Evolutionary conservation across 1,140 invertebrate genomes (phyloP).

Genomic region (Lepidotrigona ventralis): DNA sequence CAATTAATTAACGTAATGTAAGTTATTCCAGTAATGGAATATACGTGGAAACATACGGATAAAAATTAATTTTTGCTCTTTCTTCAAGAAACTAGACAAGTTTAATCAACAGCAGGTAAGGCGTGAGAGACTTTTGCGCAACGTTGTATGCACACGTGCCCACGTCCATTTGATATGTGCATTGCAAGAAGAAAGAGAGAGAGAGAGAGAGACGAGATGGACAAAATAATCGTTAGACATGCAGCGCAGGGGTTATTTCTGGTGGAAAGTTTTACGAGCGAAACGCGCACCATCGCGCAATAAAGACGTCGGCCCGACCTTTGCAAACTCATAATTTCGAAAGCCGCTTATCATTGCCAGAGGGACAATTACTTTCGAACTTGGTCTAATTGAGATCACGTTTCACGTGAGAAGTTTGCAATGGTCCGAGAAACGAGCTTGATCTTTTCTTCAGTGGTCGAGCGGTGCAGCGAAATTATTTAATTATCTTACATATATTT

Average conservation of each 20-base stretch:
- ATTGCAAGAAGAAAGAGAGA: background rate
- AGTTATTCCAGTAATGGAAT: too few species aligned
- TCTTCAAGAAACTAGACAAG: background rate
- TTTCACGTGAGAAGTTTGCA: background rate
- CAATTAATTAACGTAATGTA: too few species aligned
- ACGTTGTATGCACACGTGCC: background rate
- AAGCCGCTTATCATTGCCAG: slow-evolving; percentile 9
- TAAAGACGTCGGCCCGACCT: slow-evolving; percentile 41
- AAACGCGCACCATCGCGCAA: slow-evolving; percentile 19
- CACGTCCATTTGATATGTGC: background rate
- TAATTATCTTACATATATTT: too few species aligned
- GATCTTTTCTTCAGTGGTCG: background rate
- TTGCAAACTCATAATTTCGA: slow-evolving; percentile 37
- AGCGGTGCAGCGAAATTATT: too few species aligned
- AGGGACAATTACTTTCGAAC: slow-evolving; percentile 4
- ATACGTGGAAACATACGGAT: too few species aligned
- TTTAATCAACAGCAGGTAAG: background rate
- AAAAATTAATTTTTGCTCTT: background rate
- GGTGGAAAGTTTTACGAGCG: slow-evolving; percentile 51
- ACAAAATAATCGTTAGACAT: slow-evolving; percentile 40
- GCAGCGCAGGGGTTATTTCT: slow-evolving; percentile 28
- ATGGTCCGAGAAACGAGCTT: background rate
- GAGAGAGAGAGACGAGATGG: background rate
- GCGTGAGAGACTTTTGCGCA: background rate
- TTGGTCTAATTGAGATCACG: background rate